Base-by-base conservation (phyloP, 2,888 invertebrate genomes). In the Dusona sp. region DNA sequence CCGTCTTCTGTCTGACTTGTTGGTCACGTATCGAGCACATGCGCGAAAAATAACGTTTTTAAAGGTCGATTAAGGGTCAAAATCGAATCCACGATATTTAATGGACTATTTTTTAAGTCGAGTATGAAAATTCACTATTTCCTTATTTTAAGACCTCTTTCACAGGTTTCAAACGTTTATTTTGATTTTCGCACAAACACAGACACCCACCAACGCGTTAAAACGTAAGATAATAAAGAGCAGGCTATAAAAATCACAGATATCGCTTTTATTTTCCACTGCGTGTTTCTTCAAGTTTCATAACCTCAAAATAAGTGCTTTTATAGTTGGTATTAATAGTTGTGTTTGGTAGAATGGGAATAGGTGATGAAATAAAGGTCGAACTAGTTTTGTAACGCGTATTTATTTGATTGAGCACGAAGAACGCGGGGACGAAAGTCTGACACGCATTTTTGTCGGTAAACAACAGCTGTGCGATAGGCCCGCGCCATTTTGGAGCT, bases 401-500 rank as follows among this genome's bases (percentile, higher is more conserved):
- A 61, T 61, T 25, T 13, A 29, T 29, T 29, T n/a, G 61, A 29
- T 61, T 29, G 61, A 29, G 29, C 61, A 33, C 72, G 29, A 51
- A 19, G 45, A 2, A 29, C 72, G 51, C 51, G 29, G 51, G 61
- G 42, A 36, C 57, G 25, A 51, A 67, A 42, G 48, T 74, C 51
- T 68, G 78, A 81, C 65, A 74, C 48, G 77, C 6, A 79, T 84
- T 42, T 92, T 92, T 92, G 92, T 93, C 90, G 91, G 92, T 93
- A 93, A 93, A 93, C 93, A 93, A 92, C 93, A 93, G 93, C 93
- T 93, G 93, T 91, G 89, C 90, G 87, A 86, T 83, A 87, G 75
- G 79, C 85, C 83, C 80, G 78, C 90, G 91, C 92, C 92, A 92
- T 92, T 89, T 91, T 92, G 88, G 57, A 83, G 51, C 72, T 85